Percentiles rank a stretch among this genome's conserved stretches.
Conservation (phyloP, 2,888 invertebrate genomes). For the Phanerotoma sp. region DNA sequence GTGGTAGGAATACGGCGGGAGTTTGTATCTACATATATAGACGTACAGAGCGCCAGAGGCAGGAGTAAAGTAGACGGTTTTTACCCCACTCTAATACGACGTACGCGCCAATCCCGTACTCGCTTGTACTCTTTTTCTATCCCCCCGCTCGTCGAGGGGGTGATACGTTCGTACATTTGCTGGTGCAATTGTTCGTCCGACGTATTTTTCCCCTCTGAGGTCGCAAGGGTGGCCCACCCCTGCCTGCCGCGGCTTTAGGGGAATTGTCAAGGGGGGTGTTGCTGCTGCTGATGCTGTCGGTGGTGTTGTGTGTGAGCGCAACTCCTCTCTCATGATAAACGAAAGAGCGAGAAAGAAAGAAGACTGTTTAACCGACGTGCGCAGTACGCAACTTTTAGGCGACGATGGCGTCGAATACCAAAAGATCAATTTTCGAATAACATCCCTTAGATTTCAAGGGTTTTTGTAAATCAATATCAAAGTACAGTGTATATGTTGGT, state of each 20-base stretch:
- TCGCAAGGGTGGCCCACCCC: conserved; percentile 46
- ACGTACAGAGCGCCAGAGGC: conserved; percentile 12
- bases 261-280: conserved; percentile 38
- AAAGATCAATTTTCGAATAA: conserved; percentile 56
- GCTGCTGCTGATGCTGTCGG: no score
- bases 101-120: conserved; percentile 49
- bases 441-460: conserved; percentile 54
- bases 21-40: no score
- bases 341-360: conserved; percentile 19
- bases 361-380: conserved; percentile 49
- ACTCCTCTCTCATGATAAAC: not conserved
- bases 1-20: conserved; percentile 17
- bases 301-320: conserved; percentile 2
- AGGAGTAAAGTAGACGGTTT: conserved; percentile 16
- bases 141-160: no score
- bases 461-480: conserved; percentile 27
- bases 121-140: conserved; percentile 47
- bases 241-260: conserved; percentile 36
- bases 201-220: conserved; percentile 56
- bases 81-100: conserved; percentile 41
- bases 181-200: conserved; percentile 43
- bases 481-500: not conserved
- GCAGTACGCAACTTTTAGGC: conserved; percentile 55
- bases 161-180: conserved; percentile 31
- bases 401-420: conserved; percentile 47